Percentiles rank a stretch among this genome's conserved stretches.
These are phyloP conservation scores for Eupithecia insigniata DNA, from an alignment of 2,888 invertebrate genomes.

Conservation along the genomic window DNA sequence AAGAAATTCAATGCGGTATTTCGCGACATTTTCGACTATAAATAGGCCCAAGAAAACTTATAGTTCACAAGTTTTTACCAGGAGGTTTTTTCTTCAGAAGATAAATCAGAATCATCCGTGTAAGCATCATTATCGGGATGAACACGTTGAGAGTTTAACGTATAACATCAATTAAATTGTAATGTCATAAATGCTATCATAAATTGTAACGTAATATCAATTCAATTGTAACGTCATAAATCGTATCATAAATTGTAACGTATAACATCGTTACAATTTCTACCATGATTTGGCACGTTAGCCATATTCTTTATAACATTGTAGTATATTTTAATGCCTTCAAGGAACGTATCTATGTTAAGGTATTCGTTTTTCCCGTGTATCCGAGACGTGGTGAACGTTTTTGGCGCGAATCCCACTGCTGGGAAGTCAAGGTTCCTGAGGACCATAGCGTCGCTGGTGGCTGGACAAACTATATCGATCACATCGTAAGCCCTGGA, in stretches of 20 bases:
- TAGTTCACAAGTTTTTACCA: neutral
- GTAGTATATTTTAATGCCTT: conserved; percentile 65
- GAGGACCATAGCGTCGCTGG: conserved; percentile 61
- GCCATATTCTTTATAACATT: conserved; percentile 52
- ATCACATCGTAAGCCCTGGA: conserved; percentile 59
- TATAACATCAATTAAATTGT: no score
- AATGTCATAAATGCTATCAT: no score
- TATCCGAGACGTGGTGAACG: conserved; percentile 50
- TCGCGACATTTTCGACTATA: neutral
- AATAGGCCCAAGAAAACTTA: neutral
- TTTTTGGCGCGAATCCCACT: conserved; percentile 64
- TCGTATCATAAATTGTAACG: no score
- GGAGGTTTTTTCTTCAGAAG: neutral
- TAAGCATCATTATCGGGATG: neutral
- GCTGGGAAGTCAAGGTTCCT: conserved; percentile 66
- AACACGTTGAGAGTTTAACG: neutral
- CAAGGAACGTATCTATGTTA: conserved; percentile 57
- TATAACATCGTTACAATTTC: neutral
- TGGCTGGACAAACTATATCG: conserved; percentile 61
- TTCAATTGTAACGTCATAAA: no score
- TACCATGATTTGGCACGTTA: conserved; percentile 33
- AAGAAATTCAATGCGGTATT: no score
- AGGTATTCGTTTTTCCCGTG: conserved; percentile 66
- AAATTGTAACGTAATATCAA: no score
- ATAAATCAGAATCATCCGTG: neutral